These are phyloP conservation scores for Synergus laeviventris DNA, from an alignment of 2,888 invertebrate species.

Conservation along the genomic window DNA sequence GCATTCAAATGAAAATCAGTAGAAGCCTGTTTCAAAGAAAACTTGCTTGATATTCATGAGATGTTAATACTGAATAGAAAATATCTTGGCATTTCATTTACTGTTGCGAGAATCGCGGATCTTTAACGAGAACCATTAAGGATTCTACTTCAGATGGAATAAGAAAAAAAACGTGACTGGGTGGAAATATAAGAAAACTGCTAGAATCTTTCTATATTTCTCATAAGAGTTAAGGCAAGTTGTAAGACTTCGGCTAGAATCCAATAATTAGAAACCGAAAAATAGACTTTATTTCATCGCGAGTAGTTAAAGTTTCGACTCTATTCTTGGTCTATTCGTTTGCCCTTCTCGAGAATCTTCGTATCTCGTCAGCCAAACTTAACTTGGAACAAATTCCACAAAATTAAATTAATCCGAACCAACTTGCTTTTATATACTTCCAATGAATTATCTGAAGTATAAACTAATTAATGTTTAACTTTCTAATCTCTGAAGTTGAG, in stretches of 20 bases:
- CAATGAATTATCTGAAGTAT: background rate
- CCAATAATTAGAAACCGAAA: background rate
- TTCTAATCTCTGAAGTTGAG: background rate
- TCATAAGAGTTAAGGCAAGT: background rate
- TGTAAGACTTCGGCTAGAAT: background rate
- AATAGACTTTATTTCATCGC: slow-evolving; percentile 5
- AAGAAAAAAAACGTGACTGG: background rate
- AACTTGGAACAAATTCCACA: background rate
- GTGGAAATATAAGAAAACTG: slow-evolving; percentile 7
- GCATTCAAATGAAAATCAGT: slow-evolving; percentile 24
- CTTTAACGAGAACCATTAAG: slow-evolving; percentile 28
- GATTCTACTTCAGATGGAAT: background rate
- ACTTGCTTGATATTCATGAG: slow-evolving; percentile 33
- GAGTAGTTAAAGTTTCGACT: slow-evolving; percentile 1
- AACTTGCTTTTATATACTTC: background rate
- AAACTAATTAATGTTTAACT: slow-evolving; percentile 21
- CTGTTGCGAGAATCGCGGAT: slow-evolving; percentile 15
- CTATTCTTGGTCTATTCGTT: slow-evolving; percentile 1
- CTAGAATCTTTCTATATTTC: slow-evolving; percentile 6
- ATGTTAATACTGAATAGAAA: slow-evolving; percentile 18
- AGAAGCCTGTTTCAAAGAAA: slow-evolving; percentile 31
- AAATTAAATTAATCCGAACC: background rate
- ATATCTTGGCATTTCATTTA: slow-evolving; percentile 32
- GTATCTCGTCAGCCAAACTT: background rate
- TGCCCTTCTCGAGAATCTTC: background rate